phyloP scores from a whole-genome alignment of 2,888 invertebrate genomes.

The Thumatha senex region DNA sequence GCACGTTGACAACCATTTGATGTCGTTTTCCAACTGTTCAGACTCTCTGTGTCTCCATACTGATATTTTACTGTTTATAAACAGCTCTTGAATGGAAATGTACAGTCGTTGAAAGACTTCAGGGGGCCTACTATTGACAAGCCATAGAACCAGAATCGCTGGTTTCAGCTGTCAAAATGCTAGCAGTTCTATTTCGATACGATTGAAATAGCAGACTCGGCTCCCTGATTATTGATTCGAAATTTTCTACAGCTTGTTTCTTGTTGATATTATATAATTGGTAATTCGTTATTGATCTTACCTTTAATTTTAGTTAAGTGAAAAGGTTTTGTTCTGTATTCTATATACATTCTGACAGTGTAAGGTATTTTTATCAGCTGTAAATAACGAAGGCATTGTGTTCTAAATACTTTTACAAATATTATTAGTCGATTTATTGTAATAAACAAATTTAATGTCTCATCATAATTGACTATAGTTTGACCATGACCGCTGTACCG shows the following conservation, averaged over 20 bases:
- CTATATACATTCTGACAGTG: background rate
- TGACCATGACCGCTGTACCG: too few relatives aligned
- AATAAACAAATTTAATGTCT: too few relatives aligned
- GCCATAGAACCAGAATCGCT: too few relatives aligned
- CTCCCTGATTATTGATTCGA: conserved; percentile 40
- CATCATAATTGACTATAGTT: too few relatives aligned
- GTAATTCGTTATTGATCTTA: conserved; percentile 39
- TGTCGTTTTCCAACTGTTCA: conserved; percentile 9
- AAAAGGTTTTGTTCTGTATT: background rate
- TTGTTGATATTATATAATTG: conserved; percentile 43
- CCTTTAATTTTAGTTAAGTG: conserved; percentile 21
- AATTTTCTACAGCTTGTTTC: conserved; percentile 37
- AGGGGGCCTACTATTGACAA: too few relatives aligned
- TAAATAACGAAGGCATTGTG: background rate
- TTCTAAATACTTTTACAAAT: background rate
- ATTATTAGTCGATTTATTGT: too few relatives aligned
- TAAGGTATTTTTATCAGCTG: background rate
- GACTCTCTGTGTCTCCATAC: conserved; percentile 13
- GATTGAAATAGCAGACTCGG: too few relatives aligned
- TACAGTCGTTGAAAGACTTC: conserved; percentile 38
- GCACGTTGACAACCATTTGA: conserved; percentile 15
- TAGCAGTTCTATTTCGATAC: too few relatives aligned
- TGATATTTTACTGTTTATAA: conserved; percentile 32
- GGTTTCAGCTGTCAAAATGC: too few relatives aligned
- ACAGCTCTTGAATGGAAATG: conserved; percentile 35